phyloP scores from a whole-genome alignment of 2,113 vertebrate genomes.

The Lutjanus erythropterus region DNA sequence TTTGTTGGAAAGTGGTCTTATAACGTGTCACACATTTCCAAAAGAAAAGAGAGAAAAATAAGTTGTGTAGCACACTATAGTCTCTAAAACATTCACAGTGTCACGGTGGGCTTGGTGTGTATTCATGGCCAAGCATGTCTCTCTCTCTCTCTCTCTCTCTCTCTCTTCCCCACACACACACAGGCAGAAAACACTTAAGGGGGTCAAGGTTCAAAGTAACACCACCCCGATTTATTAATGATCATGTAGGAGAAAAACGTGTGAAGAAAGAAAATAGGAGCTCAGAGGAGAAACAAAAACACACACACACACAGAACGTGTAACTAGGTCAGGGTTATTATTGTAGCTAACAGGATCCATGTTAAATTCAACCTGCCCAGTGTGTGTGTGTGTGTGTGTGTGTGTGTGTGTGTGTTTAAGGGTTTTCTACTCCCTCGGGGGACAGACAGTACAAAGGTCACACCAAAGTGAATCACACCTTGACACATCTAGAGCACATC shows the following conservation, averaged over 20 bases:
- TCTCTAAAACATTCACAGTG: background rate
- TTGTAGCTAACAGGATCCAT: background rate
- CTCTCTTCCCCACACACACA: background rate
- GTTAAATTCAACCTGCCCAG: background rate
- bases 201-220: constrained; percentile 30
- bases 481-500: constrained; percentile 20
- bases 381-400: constrained; percentile 36
- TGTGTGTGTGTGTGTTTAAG: background rate
- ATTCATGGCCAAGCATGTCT: constrained; percentile 15
- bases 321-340: constrained; percentile 44
- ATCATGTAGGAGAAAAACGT: constrained; percentile 19
- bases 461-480: constrained; percentile 5
- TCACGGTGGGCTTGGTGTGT: background rate
- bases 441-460: constrained; percentile 33
- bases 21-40: background rate
- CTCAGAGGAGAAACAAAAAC: background rate
- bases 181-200: constrained; percentile 1
- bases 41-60: no score
- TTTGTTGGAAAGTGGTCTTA: background rate
- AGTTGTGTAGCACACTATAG: no score
- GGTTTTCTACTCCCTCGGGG: background rate
- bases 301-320: background rate
- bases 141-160: no score
- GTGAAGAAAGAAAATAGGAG: constrained; percentile 8
- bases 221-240: background rate